Evolutionary conservation across 2,888 invertebrate species (phyloP), one percentile per base, ranked within the genome.

Genomic region (Callimorpha dominula): DNA sequence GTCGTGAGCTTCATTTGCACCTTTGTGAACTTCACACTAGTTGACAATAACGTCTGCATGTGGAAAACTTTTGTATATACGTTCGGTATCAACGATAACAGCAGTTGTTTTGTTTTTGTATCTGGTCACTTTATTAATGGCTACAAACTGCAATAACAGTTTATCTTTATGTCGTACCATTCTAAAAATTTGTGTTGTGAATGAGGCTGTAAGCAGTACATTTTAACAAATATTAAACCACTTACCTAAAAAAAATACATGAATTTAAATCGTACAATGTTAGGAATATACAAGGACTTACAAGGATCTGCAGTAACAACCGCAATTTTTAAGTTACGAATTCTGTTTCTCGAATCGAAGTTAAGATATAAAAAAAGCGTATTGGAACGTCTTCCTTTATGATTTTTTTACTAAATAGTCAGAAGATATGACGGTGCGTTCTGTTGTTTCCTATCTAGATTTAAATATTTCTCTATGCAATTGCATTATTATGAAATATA

Each of bases 1-100:
- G 78, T 82, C 66, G 64, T 69, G 17, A 12, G 64, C 72, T 78
- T 82, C 76, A 75, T 82, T 83, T 83, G 77, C 63, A 74, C 72
- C 78, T 79, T 81, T 83, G 78, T 79, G 68, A 68, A 60, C 40
- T 68, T 54, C 70, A 42, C 49, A 64, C 49, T 60, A 49, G 54
- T 63, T 43, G 31, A 31, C 49, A 52, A 40, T 66, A 69, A 70
- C 63, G 54, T 66, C 60, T 73, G 52, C 63, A 42, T 17, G 70
- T 46, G 20, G 20, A n/a, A 62, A 67, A 63, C 20, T 52, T 73
- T 66, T 20, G 31, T 6, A 7, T 43, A 20, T 52, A 7, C 14
- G 15, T 52, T 70, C 17, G 9, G 42, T 49, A 20, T 20, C 49
- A 49, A 31, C 31, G 65, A 65, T 49, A 31, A 49, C 65, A 65